phyloP scores from a whole-genome alignment of 2,113 vertebrate species.

The Labeo catla region DNA sequence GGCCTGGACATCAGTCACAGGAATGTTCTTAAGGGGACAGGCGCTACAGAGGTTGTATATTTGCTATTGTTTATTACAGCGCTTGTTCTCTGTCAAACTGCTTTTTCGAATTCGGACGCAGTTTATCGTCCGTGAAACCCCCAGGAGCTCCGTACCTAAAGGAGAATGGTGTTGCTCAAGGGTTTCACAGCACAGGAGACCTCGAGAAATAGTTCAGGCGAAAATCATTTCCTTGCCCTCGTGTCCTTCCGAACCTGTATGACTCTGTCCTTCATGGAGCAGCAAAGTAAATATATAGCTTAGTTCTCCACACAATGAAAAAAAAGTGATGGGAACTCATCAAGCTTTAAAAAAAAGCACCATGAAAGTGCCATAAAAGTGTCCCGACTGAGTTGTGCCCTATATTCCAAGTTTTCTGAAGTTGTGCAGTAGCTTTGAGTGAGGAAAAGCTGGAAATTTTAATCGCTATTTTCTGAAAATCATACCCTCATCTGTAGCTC shows the following conservation, averaged over 20 bases:
- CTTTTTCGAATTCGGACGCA: conserved; percentile 14
- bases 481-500: too few species aligned
- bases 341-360: not conserved
- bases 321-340: not conserved
- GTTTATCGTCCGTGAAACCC: conserved; percentile 10
- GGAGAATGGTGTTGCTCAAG: not conserved
- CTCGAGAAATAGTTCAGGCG: not conserved
- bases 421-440: too few species aligned
- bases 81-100: conserved; percentile 44
- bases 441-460: too few species aligned
- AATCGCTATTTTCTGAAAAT: too few species aligned
- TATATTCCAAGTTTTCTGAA: too few species aligned
- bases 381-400: too few species aligned
- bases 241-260: not conserved
- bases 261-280: not conserved
- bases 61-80: conserved; percentile 35
- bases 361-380: too few species aligned
- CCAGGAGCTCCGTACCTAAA: not conserved
- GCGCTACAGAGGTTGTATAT: conserved; percentile 17
- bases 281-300: not conserved
- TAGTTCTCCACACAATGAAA: not conserved
- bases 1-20: conserved; percentile 36
- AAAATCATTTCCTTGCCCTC: not conserved
- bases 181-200: not conserved
- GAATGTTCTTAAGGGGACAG: conserved; percentile 42